These are phyloP conservation scores for Emmelina monodactyla DNA, from an alignment of 2,888 invertebrate species.

Conservation along the genomic window DNA sequence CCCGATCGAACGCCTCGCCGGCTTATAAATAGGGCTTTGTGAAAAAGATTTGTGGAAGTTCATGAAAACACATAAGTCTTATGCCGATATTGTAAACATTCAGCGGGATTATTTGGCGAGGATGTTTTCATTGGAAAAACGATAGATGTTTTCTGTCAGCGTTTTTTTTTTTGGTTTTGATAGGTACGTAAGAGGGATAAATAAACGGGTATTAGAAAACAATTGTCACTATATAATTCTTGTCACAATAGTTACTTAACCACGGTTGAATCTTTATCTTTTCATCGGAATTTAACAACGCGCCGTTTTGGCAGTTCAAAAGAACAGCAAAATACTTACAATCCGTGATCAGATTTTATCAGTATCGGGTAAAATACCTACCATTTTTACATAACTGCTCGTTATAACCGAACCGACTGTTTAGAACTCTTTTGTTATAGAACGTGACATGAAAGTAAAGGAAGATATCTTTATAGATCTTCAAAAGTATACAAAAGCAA, in stretches of 20 bases:
- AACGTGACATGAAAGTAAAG: slow-evolving; percentile 43
- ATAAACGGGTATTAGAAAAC: too few species aligned
- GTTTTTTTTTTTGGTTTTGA: too few species aligned
- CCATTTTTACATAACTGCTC: slow-evolving; percentile 17
- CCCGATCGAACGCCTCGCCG: slow-evolving; percentile 26
- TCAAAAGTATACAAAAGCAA: slow-evolving; percentile 29
- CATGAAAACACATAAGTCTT: slow-evolving; percentile 21
- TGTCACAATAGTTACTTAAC: too few species aligned
- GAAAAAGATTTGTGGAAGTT: slow-evolving; percentile 24
- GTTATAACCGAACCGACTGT: slow-evolving; percentile 13
- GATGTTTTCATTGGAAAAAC: slow-evolving; percentile 22
- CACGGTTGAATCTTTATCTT: slow-evolving; percentile 13
- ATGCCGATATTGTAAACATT: slow-evolving; percentile 12
- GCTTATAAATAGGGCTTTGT: slow-evolving; percentile 35
- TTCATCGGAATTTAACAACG: slow-evolving; percentile 9
- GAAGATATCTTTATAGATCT: slow-evolving; percentile 21
- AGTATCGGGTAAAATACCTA: slow-evolving; percentile 12
- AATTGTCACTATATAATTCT: too few species aligned
- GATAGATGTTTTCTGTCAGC: too few species aligned
- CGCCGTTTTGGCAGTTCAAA: slow-evolving; percentile 3
- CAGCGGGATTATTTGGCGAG: slow-evolving; percentile 15
- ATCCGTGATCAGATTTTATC: slow-evolving; percentile 9
- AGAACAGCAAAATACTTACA: neutral
- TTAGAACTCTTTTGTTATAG: slow-evolving; percentile 18
- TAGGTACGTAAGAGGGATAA: too few species aligned